phyloP scores from a whole-genome alignment of 2,888 invertebrate genomes.

The Latrodectus hesperus region DNA sequence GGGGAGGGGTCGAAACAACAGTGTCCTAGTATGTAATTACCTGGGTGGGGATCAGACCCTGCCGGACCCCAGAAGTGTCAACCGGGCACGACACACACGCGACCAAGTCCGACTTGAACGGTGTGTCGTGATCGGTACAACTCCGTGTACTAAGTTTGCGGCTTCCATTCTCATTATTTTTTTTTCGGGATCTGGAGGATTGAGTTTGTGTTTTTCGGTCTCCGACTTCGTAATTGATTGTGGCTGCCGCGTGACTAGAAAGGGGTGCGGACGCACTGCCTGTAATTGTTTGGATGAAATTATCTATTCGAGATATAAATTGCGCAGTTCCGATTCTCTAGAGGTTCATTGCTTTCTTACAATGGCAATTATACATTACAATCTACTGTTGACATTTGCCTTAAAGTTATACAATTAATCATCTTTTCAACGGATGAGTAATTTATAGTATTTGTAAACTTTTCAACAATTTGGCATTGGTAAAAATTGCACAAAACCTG shows the following conservation, averaged over 20 bases:
- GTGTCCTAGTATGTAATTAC: constrained; percentile 52
- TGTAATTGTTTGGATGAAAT: background rate
- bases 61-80: constrained; percentile 62
- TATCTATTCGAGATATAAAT: too few relatives aligned
- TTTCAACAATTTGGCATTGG: too few relatives aligned
- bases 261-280: background rate
- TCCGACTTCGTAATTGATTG: constrained; percentile 16
- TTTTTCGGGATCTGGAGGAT: constrained; percentile 2
- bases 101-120: constrained; percentile 21
- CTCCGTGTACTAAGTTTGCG: constrained; percentile 4
- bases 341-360: too few relatives aligned
- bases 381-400: too few relatives aligned
- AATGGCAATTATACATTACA: too few relatives aligned
- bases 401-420: too few relatives aligned
- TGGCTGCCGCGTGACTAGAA: constrained; percentile 8
- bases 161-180: background rate
- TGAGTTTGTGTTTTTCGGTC: constrained; percentile 13
- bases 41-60: constrained; percentile 62
- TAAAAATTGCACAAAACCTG: too few relatives aligned
- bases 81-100: constrained; percentile 67
- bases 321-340: too few relatives aligned
- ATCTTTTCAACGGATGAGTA: too few relatives aligned
- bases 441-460: too few relatives aligned
- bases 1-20: constrained; percentile 17
- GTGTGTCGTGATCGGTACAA: constrained; percentile 11